A percentile compares a stretch with the other conserved stretches of the same genome.
These are phyloP conservation scores for Scaeva pyrastri DNA, from an alignment of 2,888 invertebrate genomes.

Conservation along the genomic window DNA sequence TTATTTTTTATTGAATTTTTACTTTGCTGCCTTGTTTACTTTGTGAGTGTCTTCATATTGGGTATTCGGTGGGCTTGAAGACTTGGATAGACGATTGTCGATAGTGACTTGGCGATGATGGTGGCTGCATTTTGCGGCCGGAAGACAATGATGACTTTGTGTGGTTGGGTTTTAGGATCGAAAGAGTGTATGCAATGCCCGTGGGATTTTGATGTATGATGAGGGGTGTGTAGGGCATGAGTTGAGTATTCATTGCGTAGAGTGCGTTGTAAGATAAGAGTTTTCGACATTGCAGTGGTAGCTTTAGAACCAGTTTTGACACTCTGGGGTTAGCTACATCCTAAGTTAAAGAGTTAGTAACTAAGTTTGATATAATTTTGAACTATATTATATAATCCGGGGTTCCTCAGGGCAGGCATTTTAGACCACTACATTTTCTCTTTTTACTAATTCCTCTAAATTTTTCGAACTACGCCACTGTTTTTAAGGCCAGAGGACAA, in stretches of 20 bases:
- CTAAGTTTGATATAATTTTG: too few species aligned
- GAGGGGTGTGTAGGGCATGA: neutral
- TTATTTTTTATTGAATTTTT: neutral
- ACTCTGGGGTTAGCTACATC: too few species aligned
- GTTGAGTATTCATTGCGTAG: conserved; percentile 29
- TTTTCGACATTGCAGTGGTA: conserved; percentile 30
- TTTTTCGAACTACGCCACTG: conserved; percentile 9
- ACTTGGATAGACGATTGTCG: neutral
- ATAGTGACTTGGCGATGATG: neutral
- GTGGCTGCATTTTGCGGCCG: conserved; percentile 56
- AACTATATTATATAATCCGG: too few species aligned
- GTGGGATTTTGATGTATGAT: conserved; percentile 46
- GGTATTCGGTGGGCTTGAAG: conserved; percentile 32
- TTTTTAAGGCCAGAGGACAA: neutral
- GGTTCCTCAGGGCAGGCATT: too few species aligned
- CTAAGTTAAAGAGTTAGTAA: too few species aligned
- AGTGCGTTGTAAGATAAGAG: conserved; percentile 58
- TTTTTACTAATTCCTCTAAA: too few species aligned
- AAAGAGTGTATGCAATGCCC: conserved; percentile 14
- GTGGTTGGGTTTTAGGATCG: conserved; percentile 20
- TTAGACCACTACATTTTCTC: too few species aligned
- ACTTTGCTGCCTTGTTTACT: conserved; percentile 2
- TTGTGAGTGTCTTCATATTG: conserved; percentile 20
- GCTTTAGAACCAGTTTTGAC: neutral
- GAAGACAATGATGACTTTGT: conserved; percentile 63